A percentile compares a stretch with the other conserved stretches of the same genome.
Conservation (phyloP, 92 coral and sea anemone genomes). For the Meandrina meandrites region DNA sequence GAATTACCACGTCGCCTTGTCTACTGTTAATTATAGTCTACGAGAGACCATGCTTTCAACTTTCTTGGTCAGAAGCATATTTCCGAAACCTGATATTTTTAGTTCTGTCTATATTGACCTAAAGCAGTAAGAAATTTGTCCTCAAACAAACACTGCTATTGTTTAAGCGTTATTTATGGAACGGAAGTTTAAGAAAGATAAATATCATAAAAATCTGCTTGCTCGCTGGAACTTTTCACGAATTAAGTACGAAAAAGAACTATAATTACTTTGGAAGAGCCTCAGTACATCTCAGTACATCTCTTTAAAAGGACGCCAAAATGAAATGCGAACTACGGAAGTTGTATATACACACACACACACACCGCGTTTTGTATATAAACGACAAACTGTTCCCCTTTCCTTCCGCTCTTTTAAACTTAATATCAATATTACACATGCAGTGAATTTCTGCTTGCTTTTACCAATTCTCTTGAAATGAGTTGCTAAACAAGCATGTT, state of each 20-base stretch:
- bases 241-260: neutral
- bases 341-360: neutral
- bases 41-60: neutral
- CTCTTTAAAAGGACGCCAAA: neutral
- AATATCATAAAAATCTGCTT: neutral
- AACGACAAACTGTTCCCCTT: neutral
- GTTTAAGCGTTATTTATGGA: neutral
- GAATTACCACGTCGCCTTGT: neutral
- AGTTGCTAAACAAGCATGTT: neutral
- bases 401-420: neutral
- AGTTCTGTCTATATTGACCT: neutral
- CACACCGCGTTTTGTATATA: neutral
- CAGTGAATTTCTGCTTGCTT: neutral
- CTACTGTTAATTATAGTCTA: neutral
- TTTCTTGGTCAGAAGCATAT: neutral
- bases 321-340: neutral
- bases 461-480: neutral
- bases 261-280: neutral
- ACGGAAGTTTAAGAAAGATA: neutral
- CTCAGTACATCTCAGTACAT: neutral
- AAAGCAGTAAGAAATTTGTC: neutral
- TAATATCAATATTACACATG: neutral
- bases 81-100: neutral
- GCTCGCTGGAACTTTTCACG: neutral
- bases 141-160: neutral